Evolutionary conservation across 1,140 invertebrate species (phyloP).

Genomic region (Archivesica marissinica): DNA sequence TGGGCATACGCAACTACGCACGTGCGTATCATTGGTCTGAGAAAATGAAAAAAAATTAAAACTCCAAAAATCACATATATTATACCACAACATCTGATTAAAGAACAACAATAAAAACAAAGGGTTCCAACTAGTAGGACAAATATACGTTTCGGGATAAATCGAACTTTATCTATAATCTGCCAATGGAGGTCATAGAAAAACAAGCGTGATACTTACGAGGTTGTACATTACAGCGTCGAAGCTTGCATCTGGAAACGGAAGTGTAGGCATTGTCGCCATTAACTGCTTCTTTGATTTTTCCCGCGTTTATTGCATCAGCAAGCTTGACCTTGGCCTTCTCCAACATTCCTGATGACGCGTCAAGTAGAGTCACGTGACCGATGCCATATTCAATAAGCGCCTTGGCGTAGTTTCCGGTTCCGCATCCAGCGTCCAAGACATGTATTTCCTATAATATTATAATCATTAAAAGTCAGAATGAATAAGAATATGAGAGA

Average conservation of each 20-base stretch:
- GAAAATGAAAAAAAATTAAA: no score
- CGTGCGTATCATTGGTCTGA: no score
- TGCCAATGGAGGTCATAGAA: no score
- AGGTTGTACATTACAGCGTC: constrained; percentile 49
- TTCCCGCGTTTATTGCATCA: constrained; percentile 28
- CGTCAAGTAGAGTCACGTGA: constrained; percentile 47
- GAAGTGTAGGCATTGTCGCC: constrained; percentile 31
- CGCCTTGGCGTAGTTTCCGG: constrained; percentile 34
- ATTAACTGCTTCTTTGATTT: constrained; percentile 14
- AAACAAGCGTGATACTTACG: neutral
- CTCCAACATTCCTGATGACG: constrained; percentile 40
- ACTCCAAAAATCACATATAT: no score
- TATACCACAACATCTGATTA: no score
- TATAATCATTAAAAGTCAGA: no score
- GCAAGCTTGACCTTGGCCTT: constrained; percentile 34
- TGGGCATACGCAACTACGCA: no score
- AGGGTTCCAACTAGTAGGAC: no score
- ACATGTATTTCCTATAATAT: constrained; percentile 46
- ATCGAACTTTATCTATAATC: no score
- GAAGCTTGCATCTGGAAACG: constrained; percentile 10
- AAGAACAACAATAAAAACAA: no score
- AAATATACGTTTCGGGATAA: no score
- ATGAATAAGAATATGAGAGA: no score
- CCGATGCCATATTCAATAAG: constrained; percentile 27
- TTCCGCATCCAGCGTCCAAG: constrained; percentile 43